These are phyloP conservation scores for Gambelia wislizenii DNA, from an alignment of 2,797 vertebrate species.

Conservation along the genomic window DNA sequence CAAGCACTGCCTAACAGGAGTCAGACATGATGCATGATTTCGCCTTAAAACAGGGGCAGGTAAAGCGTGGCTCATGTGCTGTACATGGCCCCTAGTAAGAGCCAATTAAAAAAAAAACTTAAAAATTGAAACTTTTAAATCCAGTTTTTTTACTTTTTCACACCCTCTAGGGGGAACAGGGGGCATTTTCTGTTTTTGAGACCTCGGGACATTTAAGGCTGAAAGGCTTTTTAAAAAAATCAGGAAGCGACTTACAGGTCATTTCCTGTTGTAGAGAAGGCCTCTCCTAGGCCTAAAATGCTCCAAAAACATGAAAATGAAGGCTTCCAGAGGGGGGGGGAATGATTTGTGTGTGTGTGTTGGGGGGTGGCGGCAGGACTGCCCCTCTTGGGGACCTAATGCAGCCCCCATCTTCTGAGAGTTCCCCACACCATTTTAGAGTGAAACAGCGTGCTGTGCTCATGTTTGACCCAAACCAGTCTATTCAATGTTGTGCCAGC, in stretches of 20 bases:
- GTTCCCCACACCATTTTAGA: background rate
- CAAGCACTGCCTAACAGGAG: background rate
- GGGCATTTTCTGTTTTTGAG: background rate
- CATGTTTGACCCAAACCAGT: no score
- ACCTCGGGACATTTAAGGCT: no score
- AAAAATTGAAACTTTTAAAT: no score
- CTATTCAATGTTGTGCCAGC: background rate
- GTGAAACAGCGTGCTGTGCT: background rate
- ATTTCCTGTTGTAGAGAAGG: background rate
- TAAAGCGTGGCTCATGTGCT: background rate
- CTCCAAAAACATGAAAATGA: background rate
- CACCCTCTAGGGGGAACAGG: background rate
- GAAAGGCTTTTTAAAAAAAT: background rate
- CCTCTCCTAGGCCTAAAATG: background rate
- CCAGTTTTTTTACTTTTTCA: no score
- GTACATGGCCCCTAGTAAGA: no score
- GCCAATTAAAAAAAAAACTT: no score
- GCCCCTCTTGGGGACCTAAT: no score
- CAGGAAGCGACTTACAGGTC: background rate
- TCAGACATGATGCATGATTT: background rate
- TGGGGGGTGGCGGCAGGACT: background rate
- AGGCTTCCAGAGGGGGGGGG: background rate
- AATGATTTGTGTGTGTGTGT: no score
- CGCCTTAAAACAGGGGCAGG: no score
- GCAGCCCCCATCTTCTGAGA: background rate